Evolutionary conservation across 2,888 invertebrate genomes (phyloP).

Genomic region (Andrena hattorfiana): DNA sequence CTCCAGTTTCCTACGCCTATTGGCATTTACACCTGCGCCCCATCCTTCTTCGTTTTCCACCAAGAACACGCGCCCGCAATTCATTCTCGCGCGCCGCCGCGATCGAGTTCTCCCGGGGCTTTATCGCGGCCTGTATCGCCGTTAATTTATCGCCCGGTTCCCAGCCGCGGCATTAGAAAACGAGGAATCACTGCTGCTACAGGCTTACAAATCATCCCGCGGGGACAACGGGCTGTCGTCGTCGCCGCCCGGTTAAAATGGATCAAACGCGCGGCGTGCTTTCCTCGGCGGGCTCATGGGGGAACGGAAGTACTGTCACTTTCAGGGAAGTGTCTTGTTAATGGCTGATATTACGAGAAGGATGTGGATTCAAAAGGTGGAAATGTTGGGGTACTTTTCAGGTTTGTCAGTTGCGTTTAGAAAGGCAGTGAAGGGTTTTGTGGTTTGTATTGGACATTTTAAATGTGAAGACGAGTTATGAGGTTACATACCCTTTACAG

Average conservation of each 20-base stretch:
- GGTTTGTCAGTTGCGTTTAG: not conserved
- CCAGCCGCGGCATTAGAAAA: conserved; percentile 75
- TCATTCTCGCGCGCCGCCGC: conserved; percentile 68
- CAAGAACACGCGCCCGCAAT: conserved; percentile 74
- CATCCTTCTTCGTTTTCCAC: conserved; percentile 77
- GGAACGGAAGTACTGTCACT: not conserved
- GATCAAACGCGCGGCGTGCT: conserved; percentile 38
- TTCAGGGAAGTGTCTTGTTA: not conserved
- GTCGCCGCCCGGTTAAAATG: conserved; percentile 42
- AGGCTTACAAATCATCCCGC: conserved; percentile 75
- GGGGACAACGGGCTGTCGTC: conserved; percentile 64
- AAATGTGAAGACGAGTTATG: no score
- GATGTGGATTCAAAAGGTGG: not conserved
- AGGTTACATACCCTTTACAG: no score
- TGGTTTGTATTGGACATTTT: no score
- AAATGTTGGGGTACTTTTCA: not conserved
- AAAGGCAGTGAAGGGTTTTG: no score
- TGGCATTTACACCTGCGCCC: conserved; percentile 75
- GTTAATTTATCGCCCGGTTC: conserved; percentile 78
- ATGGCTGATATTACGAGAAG: not conserved
- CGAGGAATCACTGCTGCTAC: conserved; percentile 74
- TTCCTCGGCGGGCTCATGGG: not conserved
- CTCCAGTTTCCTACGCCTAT: conserved; percentile 66
- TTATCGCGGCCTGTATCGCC: conserved; percentile 77
- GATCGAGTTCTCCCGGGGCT: conserved; percentile 72